Evolutionary conservation across 2,888 invertebrate genomes (phyloP).

Genomic region (Melipona beecheii): DNA sequence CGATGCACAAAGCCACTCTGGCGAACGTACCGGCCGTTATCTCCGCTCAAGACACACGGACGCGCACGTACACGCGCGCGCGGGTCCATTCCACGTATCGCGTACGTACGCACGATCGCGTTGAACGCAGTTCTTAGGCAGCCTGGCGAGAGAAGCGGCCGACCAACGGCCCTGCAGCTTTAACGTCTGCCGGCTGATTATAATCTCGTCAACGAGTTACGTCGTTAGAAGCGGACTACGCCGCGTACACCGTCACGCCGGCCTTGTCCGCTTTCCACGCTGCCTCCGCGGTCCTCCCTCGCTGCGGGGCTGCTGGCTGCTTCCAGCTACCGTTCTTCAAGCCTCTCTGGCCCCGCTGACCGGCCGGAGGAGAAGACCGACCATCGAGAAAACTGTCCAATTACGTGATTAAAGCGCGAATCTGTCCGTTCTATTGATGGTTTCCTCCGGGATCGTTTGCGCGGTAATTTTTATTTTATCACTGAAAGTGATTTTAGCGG

Average conservation of each 20-base stretch:
- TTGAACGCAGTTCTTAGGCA: slow-evolving; percentile 19
- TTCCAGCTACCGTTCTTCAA: slow-evolving; percentile 15
- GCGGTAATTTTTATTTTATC: too few relatives aligned
- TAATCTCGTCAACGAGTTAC: slow-evolving; percentile 83
- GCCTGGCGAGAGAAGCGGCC: slow-evolving; percentile 22
- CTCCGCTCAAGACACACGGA: slow-evolving; percentile 17
- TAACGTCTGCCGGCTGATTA: slow-evolving; percentile 82
- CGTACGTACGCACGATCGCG: not conserved
- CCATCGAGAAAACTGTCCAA: slow-evolving; percentile 15
- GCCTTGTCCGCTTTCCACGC: slow-evolving; percentile 49
- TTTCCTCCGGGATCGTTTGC: too few relatives aligned
- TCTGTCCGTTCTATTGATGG: not conserved
- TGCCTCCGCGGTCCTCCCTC: slow-evolving; percentile 10
- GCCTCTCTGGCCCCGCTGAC: slow-evolving; percentile 16
- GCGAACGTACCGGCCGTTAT: slow-evolving; percentile 53
- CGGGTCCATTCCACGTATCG: not conserved
- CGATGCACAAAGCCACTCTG: slow-evolving; percentile 51
- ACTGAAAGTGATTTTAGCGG: too few relatives aligned
- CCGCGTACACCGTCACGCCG: slow-evolving; percentile 20
- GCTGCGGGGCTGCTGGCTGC: not conserved
- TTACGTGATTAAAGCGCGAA: slow-evolving; percentile 44
- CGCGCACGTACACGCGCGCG: not conserved
- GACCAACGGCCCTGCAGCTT: slow-evolving; percentile 72
- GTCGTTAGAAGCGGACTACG: slow-evolving; percentile 72
- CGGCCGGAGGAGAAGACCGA: not conserved